These are phyloP conservation scores for Stomorhina lunata DNA, from an alignment of 2,888 invertebrate species.

Conservation along the genomic window DNA sequence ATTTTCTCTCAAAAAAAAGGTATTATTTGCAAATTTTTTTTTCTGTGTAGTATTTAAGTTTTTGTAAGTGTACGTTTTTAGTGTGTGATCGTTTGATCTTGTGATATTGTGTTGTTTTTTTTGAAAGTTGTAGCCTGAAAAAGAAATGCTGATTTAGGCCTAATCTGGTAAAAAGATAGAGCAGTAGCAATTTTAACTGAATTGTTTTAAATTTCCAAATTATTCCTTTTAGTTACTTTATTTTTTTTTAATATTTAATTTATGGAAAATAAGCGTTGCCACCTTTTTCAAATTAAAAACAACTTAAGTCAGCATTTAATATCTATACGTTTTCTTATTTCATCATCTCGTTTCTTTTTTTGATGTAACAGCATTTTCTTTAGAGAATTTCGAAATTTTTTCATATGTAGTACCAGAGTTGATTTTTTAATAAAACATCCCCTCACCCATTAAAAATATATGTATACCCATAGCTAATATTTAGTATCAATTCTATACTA, in stretches of 20 bases:
- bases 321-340: background rate
- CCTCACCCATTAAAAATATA: too few species aligned
- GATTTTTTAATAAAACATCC: background rate
- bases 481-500: background rate
- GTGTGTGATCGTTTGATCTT: background rate
- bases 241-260: background rate
- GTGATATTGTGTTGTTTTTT: background rate
- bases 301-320: constrained; percentile 60
- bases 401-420: constrained; percentile 35
- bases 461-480: too few species aligned
- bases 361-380: background rate
- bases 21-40: constrained; percentile 39
- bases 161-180: background rate
- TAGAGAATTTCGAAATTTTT: background rate
- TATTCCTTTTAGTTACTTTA: background rate
- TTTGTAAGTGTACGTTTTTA: background rate
- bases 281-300: too few species aligned
- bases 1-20: constrained; percentile 44
- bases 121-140: background rate
- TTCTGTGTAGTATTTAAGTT: background rate
- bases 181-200: constrained; percentile 63
- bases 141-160: constrained; percentile 60
- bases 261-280: too few species aligned
- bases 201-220: background rate
- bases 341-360: background rate